Evolutionary conservation across 2,113 vertebrate genomes (phyloP), one percentile per base, ranked within the genome.

Genomic region (Turdus rufiventris): DNA sequence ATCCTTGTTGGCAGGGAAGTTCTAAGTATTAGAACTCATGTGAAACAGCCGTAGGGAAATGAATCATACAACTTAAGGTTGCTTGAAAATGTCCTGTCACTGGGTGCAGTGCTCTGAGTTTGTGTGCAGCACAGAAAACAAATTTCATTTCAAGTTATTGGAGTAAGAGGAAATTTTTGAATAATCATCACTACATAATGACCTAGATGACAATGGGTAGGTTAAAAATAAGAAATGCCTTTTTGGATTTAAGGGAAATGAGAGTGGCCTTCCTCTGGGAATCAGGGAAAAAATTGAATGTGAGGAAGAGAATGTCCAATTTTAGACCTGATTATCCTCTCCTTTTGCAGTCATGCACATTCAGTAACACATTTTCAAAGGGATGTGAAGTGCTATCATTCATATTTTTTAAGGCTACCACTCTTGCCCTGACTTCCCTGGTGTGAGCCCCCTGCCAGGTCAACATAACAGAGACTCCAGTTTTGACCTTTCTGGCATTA

Each of bases 221-320:
- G 82, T 96, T 97, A 94, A 97, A 97, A 96, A 96, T 91, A 97
- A 90, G 63, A 86, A 94, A 67, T 1, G 5, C 19, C 8, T 60
- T 88, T 93, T 74, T 95, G 56, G 18, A 67, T 91, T 88, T 94
- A 78, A 93, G 60, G 94, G 93, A 96, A 96, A 93, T 89, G 65
- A 94, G 81, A 89, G 15, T 85, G 48, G 20, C 24, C 58, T 96
- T 94, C 77, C 86, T 91, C 20, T 78, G 93, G 89, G 93, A 91
- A 63, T 85, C 42, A 85, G 36, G 70, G 28, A 40, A 95, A 91
- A 88, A 87, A 53, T 1, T 92, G 73, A 89, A 95, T 95, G 18
- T 43, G 65, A 92, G 90, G 92, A 96, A 95, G 36, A 91, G 73
- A 93, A 71, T 72, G 76, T 86, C 94, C 89, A 89, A 47, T 91